Evolutionary conservation across 1,140 invertebrate genomes (phyloP).

Genomic region (Musca vetustissima): DNA sequence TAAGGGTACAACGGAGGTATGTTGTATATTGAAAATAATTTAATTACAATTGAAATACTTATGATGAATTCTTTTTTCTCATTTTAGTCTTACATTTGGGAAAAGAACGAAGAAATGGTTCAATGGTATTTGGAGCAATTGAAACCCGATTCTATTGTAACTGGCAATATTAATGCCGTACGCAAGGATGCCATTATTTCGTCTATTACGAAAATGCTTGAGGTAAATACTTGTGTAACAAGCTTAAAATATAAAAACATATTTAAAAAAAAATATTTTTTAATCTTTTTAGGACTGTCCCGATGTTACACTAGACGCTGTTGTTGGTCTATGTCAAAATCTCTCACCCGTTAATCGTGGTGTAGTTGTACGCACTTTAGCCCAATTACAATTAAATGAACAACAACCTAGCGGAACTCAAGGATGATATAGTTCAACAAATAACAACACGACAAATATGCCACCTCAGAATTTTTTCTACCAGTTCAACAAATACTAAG

Average conservation of each 20-base stretch:
- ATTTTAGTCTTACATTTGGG: slow-evolving; percentile 81
- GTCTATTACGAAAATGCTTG: slow-evolving; percentile 68
- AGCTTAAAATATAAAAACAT: too few species aligned
- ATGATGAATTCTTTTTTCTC: slow-evolving; percentile 2
- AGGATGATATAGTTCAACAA: slow-evolving; percentile 41
- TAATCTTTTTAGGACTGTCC: slow-evolving; percentile 67
- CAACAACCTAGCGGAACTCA: slow-evolving; percentile 39
- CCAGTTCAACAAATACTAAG: too few species aligned
- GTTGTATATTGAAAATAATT: slow-evolving; percentile 25
- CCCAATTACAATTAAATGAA: slow-evolving; percentile 63
- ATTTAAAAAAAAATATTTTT: slow-evolving; percentile 35
- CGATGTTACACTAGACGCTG: slow-evolving; percentile 77
- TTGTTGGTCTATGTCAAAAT: slow-evolving; percentile 76
- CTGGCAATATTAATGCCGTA: slow-evolving; percentile 80
- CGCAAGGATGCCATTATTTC: slow-evolving; percentile 80
- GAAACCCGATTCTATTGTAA: slow-evolving; percentile 69
- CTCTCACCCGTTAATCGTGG: slow-evolving; percentile 72
- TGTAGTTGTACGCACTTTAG: slow-evolving; percentile 73
- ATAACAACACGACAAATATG: neutral
- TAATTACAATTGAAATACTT: slow-evolving; percentile 5
- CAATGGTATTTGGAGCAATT: slow-evolving; percentile 79
- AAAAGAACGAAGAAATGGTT: slow-evolving; percentile 82
- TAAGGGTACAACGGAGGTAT: slow-evolving; percentile 79
- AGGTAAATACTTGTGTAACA: too few species aligned
- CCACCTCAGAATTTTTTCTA: too few species aligned